Evolutionary conservation across 2,113 vertebrate species (phyloP), one percentile per base, ranked within the genome.

Genomic region (Anolis carolinensis): DNA sequence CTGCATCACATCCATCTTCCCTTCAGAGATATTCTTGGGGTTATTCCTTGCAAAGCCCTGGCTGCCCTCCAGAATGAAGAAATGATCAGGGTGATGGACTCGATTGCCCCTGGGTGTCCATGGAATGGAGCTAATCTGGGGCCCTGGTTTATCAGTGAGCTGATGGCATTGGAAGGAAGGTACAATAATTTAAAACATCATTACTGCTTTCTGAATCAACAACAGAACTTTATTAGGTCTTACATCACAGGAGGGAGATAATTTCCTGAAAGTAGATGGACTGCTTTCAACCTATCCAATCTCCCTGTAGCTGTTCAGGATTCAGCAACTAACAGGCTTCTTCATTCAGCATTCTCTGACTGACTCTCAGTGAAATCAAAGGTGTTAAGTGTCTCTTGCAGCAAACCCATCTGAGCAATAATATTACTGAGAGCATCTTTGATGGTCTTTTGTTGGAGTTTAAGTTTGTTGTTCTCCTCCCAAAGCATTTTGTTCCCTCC

Each of bases 351-450:
- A 73, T 86, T 91, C 13, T 7, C 81, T 5, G 59, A 34, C 72
- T 67, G 39, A 44, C 39, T 59, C 55, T 59, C 0, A 67, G 89
- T 13, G 0, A 89, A 93, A 87, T 92, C 91, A 87, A 95, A 91
- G 32, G 88, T 83, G 18, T 80, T 80, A 3, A 97, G 94, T 72
- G 96, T 94, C 14, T 93, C 92, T 1, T 95, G 93, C 89, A 97
- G 48, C 73, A 92, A 86, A 77, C 94, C 91, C 94, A 96, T 94
- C n/a, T 94, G 95, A 55, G 88, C 87, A 0, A 36, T 91, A 62
- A 96, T 95, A 48, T 95, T 94, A 0, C 91, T 95, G 86, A 96
- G 85, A 0, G 94, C 94, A 59, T 89, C 93, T 68, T 93, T 95
- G 91, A 96, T 90, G 73, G 91, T 88, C 14, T 81, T 90, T 90